Percentiles rank a stretch among this genome's conserved stretches.
Conservation (phyloP, 2,888 invertebrate species). For the Adineta ricciae region DNA sequence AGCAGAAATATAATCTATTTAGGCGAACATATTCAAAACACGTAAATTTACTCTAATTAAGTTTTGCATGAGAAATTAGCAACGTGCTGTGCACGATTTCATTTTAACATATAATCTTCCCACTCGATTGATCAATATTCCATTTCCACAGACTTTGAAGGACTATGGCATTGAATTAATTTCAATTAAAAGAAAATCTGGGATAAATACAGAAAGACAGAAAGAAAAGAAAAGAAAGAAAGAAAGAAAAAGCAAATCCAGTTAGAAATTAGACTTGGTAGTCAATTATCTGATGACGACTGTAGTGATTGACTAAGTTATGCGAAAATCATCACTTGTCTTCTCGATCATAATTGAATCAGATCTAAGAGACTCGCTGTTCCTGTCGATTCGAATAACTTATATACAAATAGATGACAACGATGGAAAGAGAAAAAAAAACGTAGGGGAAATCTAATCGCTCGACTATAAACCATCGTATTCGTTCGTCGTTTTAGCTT, state of each 20-base stretch:
- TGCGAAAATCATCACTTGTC: conserved; percentile 3
- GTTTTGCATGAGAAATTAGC: neutral
- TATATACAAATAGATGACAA: neutral
- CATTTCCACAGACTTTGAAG: neutral
- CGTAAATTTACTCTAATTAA: neutral
- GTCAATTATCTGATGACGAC: neutral
- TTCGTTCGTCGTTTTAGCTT: neutral
- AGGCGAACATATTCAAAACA: neutral
- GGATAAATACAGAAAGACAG: too few species aligned
- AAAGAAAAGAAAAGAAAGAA: too few species aligned
- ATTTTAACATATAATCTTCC: neutral
- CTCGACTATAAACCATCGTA: neutral
- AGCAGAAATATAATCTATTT: neutral
- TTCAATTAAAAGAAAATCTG: neutral
- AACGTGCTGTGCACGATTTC: neutral
- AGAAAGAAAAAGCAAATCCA: neutral
- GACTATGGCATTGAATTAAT: neutral
- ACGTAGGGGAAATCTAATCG: neutral
- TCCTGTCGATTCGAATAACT: neutral
- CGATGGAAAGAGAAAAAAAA: neutral
- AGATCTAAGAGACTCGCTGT: neutral
- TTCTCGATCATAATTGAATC: neutral
- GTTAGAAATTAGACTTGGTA: neutral
- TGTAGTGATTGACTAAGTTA: neutral
- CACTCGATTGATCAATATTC: neutral